Conservation (phyloP, 2,888 invertebrate genomes). For the Tridacna gigas region DNA sequence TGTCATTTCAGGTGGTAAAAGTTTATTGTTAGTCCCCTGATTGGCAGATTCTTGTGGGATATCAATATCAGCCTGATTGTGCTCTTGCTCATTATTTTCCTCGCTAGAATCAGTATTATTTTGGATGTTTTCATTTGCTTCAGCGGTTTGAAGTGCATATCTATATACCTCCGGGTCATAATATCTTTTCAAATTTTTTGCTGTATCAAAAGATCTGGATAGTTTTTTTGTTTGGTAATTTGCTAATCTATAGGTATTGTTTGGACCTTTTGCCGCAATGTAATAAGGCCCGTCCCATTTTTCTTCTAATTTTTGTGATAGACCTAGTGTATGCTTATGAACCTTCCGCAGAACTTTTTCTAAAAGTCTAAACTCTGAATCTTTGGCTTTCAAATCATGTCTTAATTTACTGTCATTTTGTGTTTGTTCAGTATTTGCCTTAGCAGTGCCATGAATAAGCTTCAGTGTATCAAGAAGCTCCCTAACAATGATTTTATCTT, state of each 20-base stretch:
- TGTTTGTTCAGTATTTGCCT: constrained; percentile 28
- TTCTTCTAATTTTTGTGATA: constrained; percentile 30
- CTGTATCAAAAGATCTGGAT: constrained; percentile 23
- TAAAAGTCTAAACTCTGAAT: constrained; percentile 26
- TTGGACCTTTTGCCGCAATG: constrained; percentile 28
- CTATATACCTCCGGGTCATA: constrained; percentile 26
- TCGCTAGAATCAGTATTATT: neutral
- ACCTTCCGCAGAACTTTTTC: constrained; percentile 30
- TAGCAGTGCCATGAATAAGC: constrained; percentile 31
- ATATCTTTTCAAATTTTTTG: constrained; percentile 34
- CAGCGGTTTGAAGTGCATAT: neutral
- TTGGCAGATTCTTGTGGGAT: neutral
- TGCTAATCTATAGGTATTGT: constrained; percentile 30
- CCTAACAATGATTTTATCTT: constrained; percentile 20
- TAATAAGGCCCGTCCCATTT: constrained; percentile 44
- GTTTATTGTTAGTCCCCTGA: neutral
- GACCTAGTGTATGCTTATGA: constrained; percentile 27
- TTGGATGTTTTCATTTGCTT: constrained; percentile 2
- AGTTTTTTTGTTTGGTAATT: constrained; percentile 26
- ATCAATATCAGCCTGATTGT: no score
- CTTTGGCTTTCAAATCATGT: constrained; percentile 39
- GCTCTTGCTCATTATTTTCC: neutral
- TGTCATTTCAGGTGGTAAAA: neutral
- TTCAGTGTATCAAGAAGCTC: constrained; percentile 40
- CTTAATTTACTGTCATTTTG: constrained; percentile 42